A percentile compares a stretch with the other conserved stretches of the same genome.
Evolutionary conservation across 1,140 invertebrate genomes (phyloP).

Genomic region (Diplogasteroides magnus): DNA sequence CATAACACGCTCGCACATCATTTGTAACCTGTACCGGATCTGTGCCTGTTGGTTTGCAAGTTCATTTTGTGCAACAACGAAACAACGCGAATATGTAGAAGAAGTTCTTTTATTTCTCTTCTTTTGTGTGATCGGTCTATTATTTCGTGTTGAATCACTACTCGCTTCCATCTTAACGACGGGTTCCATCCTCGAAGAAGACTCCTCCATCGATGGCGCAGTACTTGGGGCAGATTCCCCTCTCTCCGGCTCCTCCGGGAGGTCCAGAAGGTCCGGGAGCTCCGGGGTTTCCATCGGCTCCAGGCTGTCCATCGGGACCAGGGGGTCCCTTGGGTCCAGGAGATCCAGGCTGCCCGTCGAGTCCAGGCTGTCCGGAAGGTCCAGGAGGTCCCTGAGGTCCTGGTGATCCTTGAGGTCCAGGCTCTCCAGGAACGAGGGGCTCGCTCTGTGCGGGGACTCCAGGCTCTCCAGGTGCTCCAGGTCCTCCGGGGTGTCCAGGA

Average conservation of each 20-base stretch:
- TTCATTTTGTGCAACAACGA: not conserved
- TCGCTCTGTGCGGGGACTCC: slow-evolving; percentile 21
- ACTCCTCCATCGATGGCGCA: not conserved
- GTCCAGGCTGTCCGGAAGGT: slow-evolving; percentile 28
- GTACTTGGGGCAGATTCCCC: not conserved
- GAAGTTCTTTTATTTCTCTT: not conserved
- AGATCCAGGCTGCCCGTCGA: slow-evolving; percentile 25
- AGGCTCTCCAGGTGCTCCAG: slow-evolving; percentile 26
- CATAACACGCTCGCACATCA: too few relatives aligned
- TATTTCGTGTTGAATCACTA: not conserved
- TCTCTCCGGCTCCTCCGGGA: slow-evolving; percentile 11
- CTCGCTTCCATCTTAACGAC: not conserved
- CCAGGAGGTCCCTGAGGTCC: slow-evolving; percentile 31
- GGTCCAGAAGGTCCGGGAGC: slow-evolving; percentile 26
- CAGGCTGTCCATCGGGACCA: slow-evolving; percentile 26
- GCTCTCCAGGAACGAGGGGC: slow-evolving; percentile 26
- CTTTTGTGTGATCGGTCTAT: not conserved
- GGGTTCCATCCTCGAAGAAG: not conserved
- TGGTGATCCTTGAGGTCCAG: slow-evolving; percentile 23
- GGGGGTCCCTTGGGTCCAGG: slow-evolving; percentile 29
- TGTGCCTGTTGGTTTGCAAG: too few relatives aligned
- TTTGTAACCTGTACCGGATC: too few relatives aligned
- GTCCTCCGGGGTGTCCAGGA: slow-evolving; percentile 29
- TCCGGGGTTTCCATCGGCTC: slow-evolving; percentile 26
- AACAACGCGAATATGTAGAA: not conserved